Evolutionary conservation across 2,888 invertebrate species (phyloP).

Genomic region (Stenolophus ochropezus): DNA sequence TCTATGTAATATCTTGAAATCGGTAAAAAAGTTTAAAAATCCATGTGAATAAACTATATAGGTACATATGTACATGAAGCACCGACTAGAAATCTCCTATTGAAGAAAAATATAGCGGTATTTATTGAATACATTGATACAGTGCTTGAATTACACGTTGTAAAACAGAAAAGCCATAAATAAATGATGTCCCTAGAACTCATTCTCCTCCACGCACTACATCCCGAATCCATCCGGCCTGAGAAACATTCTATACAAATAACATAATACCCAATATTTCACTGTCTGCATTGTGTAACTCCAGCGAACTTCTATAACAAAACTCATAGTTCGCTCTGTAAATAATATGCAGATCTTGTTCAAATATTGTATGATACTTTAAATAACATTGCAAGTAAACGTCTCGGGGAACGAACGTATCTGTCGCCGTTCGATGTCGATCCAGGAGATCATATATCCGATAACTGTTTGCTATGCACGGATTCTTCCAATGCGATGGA

Average conservation of each 20-base stretch:
- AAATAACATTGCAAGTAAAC: slow-evolving; percentile 30
- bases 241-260: slow-evolving; percentile 29
- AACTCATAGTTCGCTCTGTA: slow-evolving; percentile 35
- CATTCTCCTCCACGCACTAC: neutral
- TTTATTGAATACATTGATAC: no score
- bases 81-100: no score
- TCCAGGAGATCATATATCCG: neutral
- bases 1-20: no score
- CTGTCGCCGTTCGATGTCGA: neutral
- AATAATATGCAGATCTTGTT: slow-evolving; percentile 49
- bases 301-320: slow-evolving; percentile 24
- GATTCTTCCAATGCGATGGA: neutral
- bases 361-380: slow-evolving; percentile 39
- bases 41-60: no score
- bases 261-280: slow-evolving; percentile 39
- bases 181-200: neutral
- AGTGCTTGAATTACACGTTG: no score
- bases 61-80: no score
- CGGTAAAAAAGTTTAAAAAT: no score
- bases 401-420: neutral
- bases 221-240: neutral
- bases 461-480: slow-evolving; percentile 6
- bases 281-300: slow-evolving; percentile 37
- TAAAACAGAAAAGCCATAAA: neutral
- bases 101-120: no score